phyloP scores from a whole-genome alignment of 1,140 invertebrate genomes.

The Drosophila repleta region DNA sequence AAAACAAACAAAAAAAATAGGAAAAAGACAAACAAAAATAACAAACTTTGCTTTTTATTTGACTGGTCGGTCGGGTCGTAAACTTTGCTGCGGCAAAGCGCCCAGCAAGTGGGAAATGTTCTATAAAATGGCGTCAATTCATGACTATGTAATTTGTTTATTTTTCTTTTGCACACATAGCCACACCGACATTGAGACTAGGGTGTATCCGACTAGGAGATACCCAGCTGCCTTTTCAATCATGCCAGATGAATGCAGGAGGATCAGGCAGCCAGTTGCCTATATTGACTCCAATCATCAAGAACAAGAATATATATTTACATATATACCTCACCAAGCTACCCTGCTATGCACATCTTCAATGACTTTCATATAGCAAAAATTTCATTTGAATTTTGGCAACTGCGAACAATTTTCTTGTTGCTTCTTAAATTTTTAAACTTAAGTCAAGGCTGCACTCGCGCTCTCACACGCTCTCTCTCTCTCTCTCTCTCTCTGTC shows the following conservation, averaged over 20 bases:
- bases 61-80: conserved; percentile 22
- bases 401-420: background rate
- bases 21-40: too few relatives aligned
- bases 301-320: too few relatives aligned
- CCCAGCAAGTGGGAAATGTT: conserved; percentile 8
- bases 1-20: too few relatives aligned
- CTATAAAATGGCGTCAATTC: conserved; percentile 3
- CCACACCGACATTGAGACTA: too few relatives aligned
- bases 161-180: background rate
- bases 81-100: conserved; percentile 22
- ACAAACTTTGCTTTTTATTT: conserved; percentile 47
- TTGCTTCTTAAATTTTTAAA: background rate
- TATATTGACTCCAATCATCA: too few relatives aligned
- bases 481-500: background rate
- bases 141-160: conserved; percentile 12
- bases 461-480: background rate
- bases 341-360: too few relatives aligned
- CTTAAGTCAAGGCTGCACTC: background rate
- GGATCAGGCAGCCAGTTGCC: too few relatives aligned
- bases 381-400: background rate
- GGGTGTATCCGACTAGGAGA: too few relatives aligned
- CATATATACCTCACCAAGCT: too few relatives aligned
- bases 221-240: too few relatives aligned
- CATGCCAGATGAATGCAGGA: too few relatives aligned
- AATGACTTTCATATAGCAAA: too few relatives aligned